phyloP scores from a whole-genome alignment of 1,140 invertebrate genomes.

The Popillia japonica region DNA sequence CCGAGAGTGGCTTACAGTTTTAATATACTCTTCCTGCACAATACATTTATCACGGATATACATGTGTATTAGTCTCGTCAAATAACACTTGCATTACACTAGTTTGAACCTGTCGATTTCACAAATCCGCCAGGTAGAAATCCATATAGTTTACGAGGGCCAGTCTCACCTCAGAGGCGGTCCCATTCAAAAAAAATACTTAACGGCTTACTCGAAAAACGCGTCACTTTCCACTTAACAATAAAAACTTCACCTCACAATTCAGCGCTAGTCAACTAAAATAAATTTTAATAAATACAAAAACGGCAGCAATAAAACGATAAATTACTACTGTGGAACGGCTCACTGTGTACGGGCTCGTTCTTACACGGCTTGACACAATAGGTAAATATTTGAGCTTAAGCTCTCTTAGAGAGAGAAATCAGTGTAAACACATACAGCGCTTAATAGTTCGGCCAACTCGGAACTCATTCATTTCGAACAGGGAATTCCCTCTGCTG shows the following conservation, averaged over 20 bases:
- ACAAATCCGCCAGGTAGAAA: conserved; percentile 22
- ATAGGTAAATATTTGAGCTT: conserved; percentile 12
- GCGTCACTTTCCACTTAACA: conserved; percentile 7
- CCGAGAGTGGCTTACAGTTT: no score
- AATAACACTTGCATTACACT: conserved; percentile 13
- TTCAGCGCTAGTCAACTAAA: background rate
- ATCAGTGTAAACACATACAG: conserved; percentile 16
- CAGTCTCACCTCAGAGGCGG: background rate
- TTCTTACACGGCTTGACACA: background rate
- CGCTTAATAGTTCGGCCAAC: background rate
- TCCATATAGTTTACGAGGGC: background rate
- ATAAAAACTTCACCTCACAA: conserved; percentile 10
- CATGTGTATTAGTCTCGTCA: background rate
- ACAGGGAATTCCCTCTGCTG: conserved; percentile 25
- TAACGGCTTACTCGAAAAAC: background rate
- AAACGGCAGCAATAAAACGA: conserved; percentile 11
- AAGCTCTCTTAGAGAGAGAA: background rate
- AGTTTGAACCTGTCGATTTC: conserved; percentile 22
- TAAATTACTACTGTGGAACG: background rate
- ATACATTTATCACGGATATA: background rate
- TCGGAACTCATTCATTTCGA: conserved; percentile 15
- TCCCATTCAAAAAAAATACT: background rate
- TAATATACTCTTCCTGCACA: no score
- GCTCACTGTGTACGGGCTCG: background rate
- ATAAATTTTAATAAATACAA: conserved; percentile 11